Evolutionary conservation across 2,113 vertebrate species (phyloP).

Genomic region (Stegastes partitus): DNA sequence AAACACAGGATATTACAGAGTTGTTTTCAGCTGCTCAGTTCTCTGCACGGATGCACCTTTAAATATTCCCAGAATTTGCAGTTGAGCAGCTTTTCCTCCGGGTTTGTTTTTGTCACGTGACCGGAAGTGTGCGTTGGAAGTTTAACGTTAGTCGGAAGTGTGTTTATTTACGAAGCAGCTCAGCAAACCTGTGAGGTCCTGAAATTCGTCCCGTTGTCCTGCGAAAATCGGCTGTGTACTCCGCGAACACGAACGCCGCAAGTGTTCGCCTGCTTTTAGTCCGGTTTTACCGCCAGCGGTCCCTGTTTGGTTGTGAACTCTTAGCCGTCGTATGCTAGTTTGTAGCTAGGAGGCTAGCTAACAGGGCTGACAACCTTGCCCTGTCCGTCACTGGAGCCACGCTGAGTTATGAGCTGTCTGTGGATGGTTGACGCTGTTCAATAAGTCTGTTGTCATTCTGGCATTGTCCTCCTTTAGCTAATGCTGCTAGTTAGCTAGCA

Average conservation of each 20-base stretch:
- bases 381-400: conserved; percentile 13
- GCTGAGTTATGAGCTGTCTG: background rate
- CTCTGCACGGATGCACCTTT: too few relatives aligned
- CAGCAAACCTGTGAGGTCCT: conserved; percentile 12
- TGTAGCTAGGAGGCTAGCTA: conserved; percentile 57
- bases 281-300: too few relatives aligned
- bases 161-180: conserved; percentile 43
- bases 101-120: conserved; percentile 84
- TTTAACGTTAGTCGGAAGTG: conserved; percentile 55
- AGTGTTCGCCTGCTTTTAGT: background rate
- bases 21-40: too few relatives aligned
- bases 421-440: background rate
- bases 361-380: conserved; percentile 55
- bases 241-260: background rate
- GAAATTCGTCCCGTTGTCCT: background rate
- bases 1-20: too few relatives aligned
- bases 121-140: conserved; percentile 72
- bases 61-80: too few relatives aligned
- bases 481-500: background rate
- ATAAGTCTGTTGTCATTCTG: background rate
- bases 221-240: background rate
- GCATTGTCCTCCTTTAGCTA: background rate
- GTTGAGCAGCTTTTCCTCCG: too few relatives aligned
- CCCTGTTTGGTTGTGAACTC: background rate
- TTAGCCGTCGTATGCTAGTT: conserved; percentile 31